These are phyloP conservation scores for Chamaetylas fuelleborni DNA, from an alignment of 2,113 vertebrate species.

Conservation along the genomic window DNA sequence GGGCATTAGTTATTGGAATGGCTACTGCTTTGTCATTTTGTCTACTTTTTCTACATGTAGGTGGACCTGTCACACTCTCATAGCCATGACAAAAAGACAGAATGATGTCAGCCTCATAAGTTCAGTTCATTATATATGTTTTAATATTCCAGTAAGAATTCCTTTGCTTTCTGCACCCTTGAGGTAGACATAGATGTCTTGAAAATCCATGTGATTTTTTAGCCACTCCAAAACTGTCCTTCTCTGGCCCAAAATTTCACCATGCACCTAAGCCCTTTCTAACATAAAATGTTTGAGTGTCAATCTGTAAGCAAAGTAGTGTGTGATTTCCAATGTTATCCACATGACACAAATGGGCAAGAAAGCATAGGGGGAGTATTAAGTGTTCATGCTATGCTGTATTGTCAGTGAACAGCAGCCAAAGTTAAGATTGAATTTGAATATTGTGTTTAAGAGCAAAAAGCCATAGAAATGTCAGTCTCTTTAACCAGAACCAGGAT, in stretches of 20 bases:
- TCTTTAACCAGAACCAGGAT: not conserved
- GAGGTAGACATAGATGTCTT: not conserved
- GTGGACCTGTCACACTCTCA: not conserved
- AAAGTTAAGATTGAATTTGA: not conserved
- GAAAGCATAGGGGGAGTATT: not conserved
- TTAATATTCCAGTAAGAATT: not conserved
- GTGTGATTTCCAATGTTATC: not conserved
- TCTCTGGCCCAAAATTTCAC: not conserved
- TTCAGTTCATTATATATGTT: not conserved
- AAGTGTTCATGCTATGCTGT: not conserved
- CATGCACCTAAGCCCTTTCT: not conserved
- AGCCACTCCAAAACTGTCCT: not conserved
- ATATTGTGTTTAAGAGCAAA: not conserved
- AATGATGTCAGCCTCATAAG: fast-evolving
- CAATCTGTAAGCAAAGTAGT: not conserved
- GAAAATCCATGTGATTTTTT: not conserved
- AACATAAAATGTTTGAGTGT: not conserved
- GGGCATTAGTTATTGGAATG: not conserved
- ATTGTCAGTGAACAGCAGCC: not conserved
- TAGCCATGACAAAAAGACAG: not conserved
- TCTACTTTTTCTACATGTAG: not conserved
- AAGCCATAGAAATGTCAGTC: not conserved
- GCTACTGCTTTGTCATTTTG: not conserved
- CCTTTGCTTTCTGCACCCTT: not conserved
- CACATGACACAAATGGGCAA: not conserved